A percentile compares a stretch with the other conserved stretches of the same genome.
phyloP scores from a whole-genome alignment of 2,113 vertebrate species.

The Plectropomus leopardus region DNA sequence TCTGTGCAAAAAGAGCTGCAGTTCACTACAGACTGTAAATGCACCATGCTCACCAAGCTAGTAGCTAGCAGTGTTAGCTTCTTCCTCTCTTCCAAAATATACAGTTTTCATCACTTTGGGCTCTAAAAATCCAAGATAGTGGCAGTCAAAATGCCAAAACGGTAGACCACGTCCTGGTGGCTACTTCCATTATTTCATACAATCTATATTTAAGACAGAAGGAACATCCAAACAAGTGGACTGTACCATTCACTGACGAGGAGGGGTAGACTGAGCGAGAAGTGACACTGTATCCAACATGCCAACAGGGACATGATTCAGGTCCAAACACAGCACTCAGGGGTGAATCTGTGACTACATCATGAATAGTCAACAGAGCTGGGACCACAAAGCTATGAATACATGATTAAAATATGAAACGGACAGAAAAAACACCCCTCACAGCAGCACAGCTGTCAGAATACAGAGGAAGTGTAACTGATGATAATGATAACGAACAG shows the following conservation, averaged over 20 bases:
- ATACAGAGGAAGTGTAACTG: constrained; percentile 41
- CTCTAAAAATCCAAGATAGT: too few species aligned
- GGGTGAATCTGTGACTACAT: constrained; percentile 63
- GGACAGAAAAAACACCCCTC: not conserved
- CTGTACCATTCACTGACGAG: not conserved
- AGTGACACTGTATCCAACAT: constrained; percentile 32
- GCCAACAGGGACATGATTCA: constrained; percentile 51
- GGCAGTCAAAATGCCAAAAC: too few species aligned
- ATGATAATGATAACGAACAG: constrained; percentile 43
- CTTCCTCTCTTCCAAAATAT: too few species aligned
- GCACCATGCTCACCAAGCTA: too few species aligned
- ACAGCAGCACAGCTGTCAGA: constrained; percentile 46
- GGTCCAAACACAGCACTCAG: constrained; percentile 48
- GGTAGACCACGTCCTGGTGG: too few species aligned
- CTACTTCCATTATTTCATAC: too few species aligned
- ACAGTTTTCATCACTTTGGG: too few species aligned
- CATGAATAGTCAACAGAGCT: constrained; percentile 70
- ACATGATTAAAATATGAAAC: constrained; percentile 65
- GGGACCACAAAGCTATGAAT: constrained; percentile 47
- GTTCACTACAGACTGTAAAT: too few species aligned
- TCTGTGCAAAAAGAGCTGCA: too few species aligned
- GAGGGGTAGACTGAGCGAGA: not conserved
- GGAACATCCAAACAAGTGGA: constrained; percentile 14
- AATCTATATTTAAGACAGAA: not conserved
- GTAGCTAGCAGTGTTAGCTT: too few species aligned